These are phyloP conservation scores for Rhinoptilus africanus DNA, from an alignment of 2,113 vertebrate species.

Conservation along the genomic window DNA sequence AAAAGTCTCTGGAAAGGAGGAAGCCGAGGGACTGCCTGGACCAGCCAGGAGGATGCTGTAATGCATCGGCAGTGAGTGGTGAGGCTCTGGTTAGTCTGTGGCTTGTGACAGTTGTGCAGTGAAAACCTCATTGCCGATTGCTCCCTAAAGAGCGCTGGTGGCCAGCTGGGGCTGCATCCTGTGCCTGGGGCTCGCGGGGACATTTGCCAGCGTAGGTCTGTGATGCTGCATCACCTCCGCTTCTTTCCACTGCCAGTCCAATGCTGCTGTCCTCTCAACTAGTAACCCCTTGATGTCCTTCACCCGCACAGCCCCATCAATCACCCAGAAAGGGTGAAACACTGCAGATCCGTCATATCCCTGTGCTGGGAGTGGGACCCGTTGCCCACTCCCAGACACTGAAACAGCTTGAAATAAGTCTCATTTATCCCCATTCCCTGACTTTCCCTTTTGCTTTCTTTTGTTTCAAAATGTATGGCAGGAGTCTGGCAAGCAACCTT, in stretches of 20 bases:
- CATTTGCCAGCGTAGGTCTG: neutral
- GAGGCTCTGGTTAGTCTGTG: neutral
- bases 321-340: neutral
- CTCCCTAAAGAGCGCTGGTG: neutral
- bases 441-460: neutral
- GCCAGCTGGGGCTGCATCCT: neutral
- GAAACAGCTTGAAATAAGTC: neutral
- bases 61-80: neutral
- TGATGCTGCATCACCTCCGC: neutral
- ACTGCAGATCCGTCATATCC: neutral
- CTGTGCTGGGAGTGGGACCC: neutral
- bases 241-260: neutral
- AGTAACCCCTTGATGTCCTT: neutral
- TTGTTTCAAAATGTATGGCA: neutral
- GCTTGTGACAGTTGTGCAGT: neutral
- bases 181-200: neutral
- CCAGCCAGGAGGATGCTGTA: neutral
- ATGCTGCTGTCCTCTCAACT: neutral
- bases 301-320: neutral
- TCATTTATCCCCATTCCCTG: neutral
- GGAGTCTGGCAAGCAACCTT: neutral
- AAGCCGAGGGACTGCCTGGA: neutral
- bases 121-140: neutral
- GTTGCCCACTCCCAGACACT: neutral
- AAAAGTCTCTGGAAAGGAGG: neutral